These are phyloP conservation scores for Oncorhynchus nerka DNA, from an alignment of 2,113 vertebrate species.

Conservation along the genomic window DNA sequence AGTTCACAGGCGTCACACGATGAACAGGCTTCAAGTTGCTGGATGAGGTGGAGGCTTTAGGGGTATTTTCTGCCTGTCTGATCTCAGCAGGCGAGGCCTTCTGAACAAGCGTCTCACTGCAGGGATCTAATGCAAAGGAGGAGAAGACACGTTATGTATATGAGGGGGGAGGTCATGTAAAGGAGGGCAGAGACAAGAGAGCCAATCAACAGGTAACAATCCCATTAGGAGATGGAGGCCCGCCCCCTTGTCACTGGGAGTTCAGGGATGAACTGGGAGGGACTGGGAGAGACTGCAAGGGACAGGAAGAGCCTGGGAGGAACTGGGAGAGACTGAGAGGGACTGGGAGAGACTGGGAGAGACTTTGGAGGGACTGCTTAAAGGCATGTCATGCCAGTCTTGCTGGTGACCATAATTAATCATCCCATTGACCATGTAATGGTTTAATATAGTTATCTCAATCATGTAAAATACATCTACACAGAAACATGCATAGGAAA, in stretches of 20 bases:
- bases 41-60: neutral
- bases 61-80: constrained; percentile 44
- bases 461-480: too few relatives aligned
- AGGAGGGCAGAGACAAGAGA: constrained; percentile 36
- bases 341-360: neutral
- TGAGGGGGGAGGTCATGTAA: constrained; percentile 47
- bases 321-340: constrained; percentile 10
- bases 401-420: too few relatives aligned
- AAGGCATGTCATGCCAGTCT: too few relatives aligned
- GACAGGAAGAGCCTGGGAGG: constrained; percentile 17
- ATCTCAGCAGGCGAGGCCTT: constrained; percentile 56
- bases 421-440: too few relatives aligned
- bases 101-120: constrained; percentile 49
- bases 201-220: constrained; percentile 56
- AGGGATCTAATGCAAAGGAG: constrained; percentile 22
- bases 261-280: constrained; percentile 25
- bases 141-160: constrained; percentile 1
- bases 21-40: constrained; percentile 24
- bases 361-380: neutral
- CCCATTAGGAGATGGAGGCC: constrained; percentile 29
- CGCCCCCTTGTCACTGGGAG: constrained; percentile 11
- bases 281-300: neutral
- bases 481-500: too few relatives aligned
- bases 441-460: too few relatives aligned
- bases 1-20: constrained; percentile 43